Base-by-base conservation (phyloP, 2,113 vertebrate species). In the Ardeotis arabs region DNA sequence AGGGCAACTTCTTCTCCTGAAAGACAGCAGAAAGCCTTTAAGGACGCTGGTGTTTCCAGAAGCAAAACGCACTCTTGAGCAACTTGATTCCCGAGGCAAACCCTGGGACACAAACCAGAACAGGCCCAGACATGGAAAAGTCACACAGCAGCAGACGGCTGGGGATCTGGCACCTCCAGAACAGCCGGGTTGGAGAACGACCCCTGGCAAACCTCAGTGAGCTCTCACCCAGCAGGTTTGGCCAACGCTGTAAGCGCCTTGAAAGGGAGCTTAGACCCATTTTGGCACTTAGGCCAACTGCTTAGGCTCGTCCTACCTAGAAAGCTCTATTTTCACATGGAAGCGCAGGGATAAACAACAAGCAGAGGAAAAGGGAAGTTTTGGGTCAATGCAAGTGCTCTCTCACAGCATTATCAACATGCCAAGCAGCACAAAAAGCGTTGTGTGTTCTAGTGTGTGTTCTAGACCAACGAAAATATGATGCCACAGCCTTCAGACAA, bases 1-100 rank as follows among this genome's bases (percentile, higher is more conserved):
- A 99, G 97, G 29, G 99, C 99, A 92, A 99, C 99, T 93, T 99
- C 99, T 96, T 99, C 99, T 93, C 99, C 99, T 99, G 95, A 81
- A 97, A 98, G 49, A 83, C 87, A 97, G 39, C 55, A 94, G 77
- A 84, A 53, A 37, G 49, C 58, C 39, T 63, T 37, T 80, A 37
- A 64, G 50, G 66, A 66, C 16, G 47, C 29, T 47, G 31, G 33
- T 59, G 44, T n/a, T 45, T 21, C 31, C 66, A 58, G 39, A 37
- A 27, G 81, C 33, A 89, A 29, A 75, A 44, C 0, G 2, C 16
- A 12, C 9, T 50, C 53, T 2, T 47, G 29, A 75, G 52, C 70
- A 60, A 7, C 59, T 3, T 18, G 58, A 50, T 12, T 62, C 35
- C 82, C 19, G 23, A 59, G 47, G 56, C 23, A 45, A 59, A 84